Conservation (phyloP, 1,140 invertebrate genomes). For the Aphaenogaster floridana region DNA sequence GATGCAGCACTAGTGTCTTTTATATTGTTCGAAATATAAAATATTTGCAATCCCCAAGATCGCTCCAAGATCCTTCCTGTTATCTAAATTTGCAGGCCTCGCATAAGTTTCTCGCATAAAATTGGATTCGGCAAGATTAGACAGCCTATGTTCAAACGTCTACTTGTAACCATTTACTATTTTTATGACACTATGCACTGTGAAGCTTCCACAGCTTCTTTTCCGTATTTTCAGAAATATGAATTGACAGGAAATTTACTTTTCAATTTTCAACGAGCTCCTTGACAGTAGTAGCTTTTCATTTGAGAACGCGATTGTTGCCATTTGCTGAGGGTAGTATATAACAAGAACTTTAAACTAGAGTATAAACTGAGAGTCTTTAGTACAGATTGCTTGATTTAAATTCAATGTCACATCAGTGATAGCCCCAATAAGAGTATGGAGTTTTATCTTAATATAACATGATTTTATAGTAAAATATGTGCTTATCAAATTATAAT, state of each 20-base stretch:
- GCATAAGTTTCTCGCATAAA: background rate
- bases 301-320: background rate
- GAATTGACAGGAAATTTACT: background rate
- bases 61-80: background rate
- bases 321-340: background rate
- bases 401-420: background rate
- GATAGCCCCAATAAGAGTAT: background rate
- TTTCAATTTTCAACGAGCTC: background rate
- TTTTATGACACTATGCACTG: background rate
- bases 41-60: conserved; percentile 29
- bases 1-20: conserved; percentile 55
- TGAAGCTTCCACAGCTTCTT: background rate
- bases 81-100: background rate
- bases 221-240: background rate
- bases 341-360: background rate
- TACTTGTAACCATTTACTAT: background rate
- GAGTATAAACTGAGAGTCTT: background rate
- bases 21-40: conserved; percentile 60
- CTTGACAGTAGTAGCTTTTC: background rate
- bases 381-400: background rate
- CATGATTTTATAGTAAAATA: background rate
- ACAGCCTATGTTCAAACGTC: background rate
- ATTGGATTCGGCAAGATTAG: background rate
- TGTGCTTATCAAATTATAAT: background rate
- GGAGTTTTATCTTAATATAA: background rate